Conservation (phyloP, 1,140 invertebrate genomes). For the Phthorimaea operculella region DNA sequence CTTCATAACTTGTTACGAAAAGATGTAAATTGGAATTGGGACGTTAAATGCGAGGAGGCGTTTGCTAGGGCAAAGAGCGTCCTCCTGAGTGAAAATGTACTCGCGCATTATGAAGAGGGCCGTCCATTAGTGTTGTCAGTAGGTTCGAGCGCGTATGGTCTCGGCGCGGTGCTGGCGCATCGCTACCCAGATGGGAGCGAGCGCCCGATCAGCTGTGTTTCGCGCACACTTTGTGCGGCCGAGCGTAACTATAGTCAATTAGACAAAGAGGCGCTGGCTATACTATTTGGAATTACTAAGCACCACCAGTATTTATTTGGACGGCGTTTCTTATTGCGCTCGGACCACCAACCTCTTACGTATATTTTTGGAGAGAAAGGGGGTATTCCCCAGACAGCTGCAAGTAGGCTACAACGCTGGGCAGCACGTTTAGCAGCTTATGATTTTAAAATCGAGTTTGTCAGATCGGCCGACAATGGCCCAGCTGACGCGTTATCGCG, state of each 20-base stretch:
- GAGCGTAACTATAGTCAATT: slow-evolving; percentile 67
- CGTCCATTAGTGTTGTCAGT: slow-evolving; percentile 49
- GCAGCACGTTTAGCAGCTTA: slow-evolving; percentile 25
- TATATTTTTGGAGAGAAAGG: slow-evolving; percentile 26
- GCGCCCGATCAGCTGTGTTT: slow-evolving; percentile 61
- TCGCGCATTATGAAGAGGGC: slow-evolving; percentile 47
- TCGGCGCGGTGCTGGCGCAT: slow-evolving; percentile 64
- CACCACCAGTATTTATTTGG: slow-evolving; percentile 66
- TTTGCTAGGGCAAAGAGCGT: slow-evolving; percentile 19
- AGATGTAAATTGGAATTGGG: slow-evolving; percentile 20
- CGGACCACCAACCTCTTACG: slow-evolving; percentile 47
- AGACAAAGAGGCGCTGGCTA: slow-evolving; percentile 67
- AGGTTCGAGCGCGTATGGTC: slow-evolving; percentile 63
- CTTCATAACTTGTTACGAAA: slow-evolving; percentile 25
- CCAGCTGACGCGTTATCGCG: slow-evolving; percentile 25
- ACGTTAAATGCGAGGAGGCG: slow-evolving; percentile 12
- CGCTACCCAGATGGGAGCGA: slow-evolving; percentile 36
- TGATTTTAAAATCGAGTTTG: slow-evolving; percentile 25
- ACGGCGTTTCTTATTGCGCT: slow-evolving; percentile 59
- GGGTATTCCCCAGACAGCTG: slow-evolving; percentile 28
- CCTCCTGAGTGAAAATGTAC: slow-evolving; percentile 14
- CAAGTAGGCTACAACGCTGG: slow-evolving; percentile 24
- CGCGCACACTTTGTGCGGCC: slow-evolving; percentile 49
- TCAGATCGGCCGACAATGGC: slow-evolving; percentile 19
- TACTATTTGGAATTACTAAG: slow-evolving; percentile 61